Evolutionary conservation across 2,888 invertebrate genomes (phyloP), one percentile per base, ranked within the genome.

Genomic region (Alsophila aescularia): DNA sequence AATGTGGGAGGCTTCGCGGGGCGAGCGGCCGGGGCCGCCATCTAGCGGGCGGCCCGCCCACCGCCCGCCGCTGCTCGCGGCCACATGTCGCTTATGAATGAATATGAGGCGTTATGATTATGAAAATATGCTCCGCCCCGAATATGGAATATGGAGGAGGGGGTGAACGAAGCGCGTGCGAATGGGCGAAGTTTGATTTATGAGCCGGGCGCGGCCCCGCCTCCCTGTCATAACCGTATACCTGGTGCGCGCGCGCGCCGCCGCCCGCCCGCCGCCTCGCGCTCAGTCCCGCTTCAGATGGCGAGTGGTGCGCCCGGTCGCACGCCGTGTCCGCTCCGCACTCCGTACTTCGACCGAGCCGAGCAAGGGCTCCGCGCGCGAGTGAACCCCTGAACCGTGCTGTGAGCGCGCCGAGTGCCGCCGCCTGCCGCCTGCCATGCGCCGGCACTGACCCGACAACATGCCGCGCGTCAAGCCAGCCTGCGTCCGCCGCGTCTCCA

Each of bases 201-300:
- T 94, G 93, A 94, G 93, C 87, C 87, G 82, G 83, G 87, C 87
- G 85, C 86, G 92, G 92, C 93, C 81, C 93, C 93, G 93, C 94
- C 94, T 81, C 93, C 92, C 93, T 93, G 94, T 94, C 94, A 94
- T 94, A 94, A 94, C 93, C 92, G 92, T 82, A 81, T 89, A 90
- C 87, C 91, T 90, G 92, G 93, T 93, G 93, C 93, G 93, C 93
- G 93, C 92, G 91, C 90, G 91, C 87, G 87, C 80, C 71, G 77
- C 73, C 81, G 81, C 79, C 77, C 77, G 80, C 85, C 86, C 79
- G 78, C 82, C 83, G 82, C 82, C 81, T 75, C 79, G 81, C 82
- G 82, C 87, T 90, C 91, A 90, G 91, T 91, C 91, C 89, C 90
- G 91, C 88, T 82, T 85, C 87, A 84, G 88, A 92, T 90, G 92